These are phyloP conservation scores for Lates japonicus DNA, from an alignment of 2,797 vertebrate genomes.

Conservation along the genomic window DNA sequence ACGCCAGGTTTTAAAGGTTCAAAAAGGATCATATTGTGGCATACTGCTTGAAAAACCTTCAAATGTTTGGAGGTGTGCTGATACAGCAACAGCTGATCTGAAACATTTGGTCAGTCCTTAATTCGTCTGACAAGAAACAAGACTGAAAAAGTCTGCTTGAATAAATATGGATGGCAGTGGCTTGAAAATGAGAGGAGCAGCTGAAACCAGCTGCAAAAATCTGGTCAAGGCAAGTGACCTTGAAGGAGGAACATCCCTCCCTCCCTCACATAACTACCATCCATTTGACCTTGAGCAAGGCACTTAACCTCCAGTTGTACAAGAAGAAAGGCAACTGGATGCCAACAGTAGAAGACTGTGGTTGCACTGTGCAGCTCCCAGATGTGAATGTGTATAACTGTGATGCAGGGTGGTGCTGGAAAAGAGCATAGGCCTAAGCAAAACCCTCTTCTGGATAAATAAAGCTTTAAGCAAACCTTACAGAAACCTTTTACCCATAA, in stretches of 20 bases:
- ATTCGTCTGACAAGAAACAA: constrained; percentile 19
- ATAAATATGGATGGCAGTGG: constrained; percentile 11
- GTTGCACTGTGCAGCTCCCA: constrained; percentile 44
- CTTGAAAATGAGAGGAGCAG: constrained; percentile 6
- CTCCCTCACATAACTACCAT: constrained; percentile 7
- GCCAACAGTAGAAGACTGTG: constrained; percentile 40
- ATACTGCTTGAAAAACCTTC: constrained; percentile 10
- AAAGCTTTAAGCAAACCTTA: constrained; percentile 33
- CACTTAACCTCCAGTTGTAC: constrained; percentile 48
- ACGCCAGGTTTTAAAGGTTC: neutral
- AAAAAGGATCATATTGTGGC: neutral
- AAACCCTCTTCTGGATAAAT: constrained; percentile 46
- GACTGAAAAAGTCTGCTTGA: constrained; percentile 31
- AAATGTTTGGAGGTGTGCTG: constrained; percentile 2
- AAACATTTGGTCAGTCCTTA: neutral
- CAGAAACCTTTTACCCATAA: neutral
- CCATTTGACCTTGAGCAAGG: constrained; percentile 47
- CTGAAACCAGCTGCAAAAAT: constrained; percentile 21
- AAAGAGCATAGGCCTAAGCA: constrained; percentile 15
- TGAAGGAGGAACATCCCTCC: neutral
- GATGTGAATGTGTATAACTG: constrained; percentile 45
- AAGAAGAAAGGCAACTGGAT: constrained; percentile 25
- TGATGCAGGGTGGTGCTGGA: constrained; percentile 42
- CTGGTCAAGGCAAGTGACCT: constrained; percentile 1
- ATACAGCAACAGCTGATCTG: constrained; percentile 15